Evolutionary conservation across 2,888 invertebrate genomes (phyloP).

Genomic region (Adela reaumurella): DNA sequence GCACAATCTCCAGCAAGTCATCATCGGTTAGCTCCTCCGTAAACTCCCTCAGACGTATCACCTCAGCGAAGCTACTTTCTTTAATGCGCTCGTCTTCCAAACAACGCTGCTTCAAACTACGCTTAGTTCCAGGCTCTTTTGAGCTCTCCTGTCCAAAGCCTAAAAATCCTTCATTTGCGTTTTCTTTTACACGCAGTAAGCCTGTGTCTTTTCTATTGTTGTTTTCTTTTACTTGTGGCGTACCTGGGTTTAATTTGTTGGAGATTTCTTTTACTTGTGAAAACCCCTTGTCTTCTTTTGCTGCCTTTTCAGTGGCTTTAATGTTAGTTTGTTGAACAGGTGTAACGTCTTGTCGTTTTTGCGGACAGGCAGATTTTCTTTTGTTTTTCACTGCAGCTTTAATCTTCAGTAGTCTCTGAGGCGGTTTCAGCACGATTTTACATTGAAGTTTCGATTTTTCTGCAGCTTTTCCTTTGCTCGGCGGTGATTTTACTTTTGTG

Average conservation of each 20-base stretch:
- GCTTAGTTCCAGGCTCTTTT: background rate
- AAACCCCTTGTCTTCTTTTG: too few relatives aligned
- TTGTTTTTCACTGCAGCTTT: too few relatives aligned
- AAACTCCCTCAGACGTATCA: conserved; percentile 26
- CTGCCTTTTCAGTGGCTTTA: too few relatives aligned
- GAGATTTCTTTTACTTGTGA: too few relatives aligned
- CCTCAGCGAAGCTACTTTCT: conserved; percentile 16
- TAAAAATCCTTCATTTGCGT: conserved; percentile 18
- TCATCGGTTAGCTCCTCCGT: conserved; percentile 28
- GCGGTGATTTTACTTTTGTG: background rate
- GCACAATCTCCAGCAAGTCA: conserved; percentile 38
- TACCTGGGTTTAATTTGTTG: too few relatives aligned
- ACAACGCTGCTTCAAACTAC: background rate
- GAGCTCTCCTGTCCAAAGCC: background rate
- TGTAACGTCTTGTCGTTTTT: too few relatives aligned
- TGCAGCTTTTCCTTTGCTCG: too few relatives aligned
- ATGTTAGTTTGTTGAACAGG: too few relatives aligned
- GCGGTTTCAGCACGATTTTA: conserved; percentile 3
- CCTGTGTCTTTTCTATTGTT: conserved; percentile 18
- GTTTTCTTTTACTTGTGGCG: too few relatives aligned
- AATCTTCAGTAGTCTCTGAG: background rate
- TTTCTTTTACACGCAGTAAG: conserved; percentile 27
- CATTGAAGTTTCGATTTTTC: conserved; percentile 10
- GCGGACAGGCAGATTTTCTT: too few relatives aligned
- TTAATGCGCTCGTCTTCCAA: background rate